Evolutionary conservation across 1,140 invertebrate species (phyloP), one percentile per base, ranked within the genome.

Genomic region (Paralvinella palmiformis): DNA sequence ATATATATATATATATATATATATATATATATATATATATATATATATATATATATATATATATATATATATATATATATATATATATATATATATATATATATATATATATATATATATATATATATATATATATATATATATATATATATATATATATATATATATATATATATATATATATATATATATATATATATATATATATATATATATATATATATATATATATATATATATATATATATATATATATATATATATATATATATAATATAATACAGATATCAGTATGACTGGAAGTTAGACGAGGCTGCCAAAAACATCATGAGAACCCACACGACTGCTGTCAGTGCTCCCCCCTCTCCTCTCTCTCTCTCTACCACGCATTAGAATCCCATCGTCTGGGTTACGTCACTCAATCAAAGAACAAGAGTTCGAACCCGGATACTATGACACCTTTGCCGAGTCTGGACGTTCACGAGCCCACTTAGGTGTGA

Each of bases 261-360:
- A 1, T 48, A 5, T 48, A 48, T 48, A 5, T 48, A 1, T 48
- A 20, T 48, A n/a, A 48, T 48, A 2, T 20, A 48, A 48, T 2
- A 2, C n/a, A 79, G 77, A 20, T 79, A 81, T 61, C 72, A 72
- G 45, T 84, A 94, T 77, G 87, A 95, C 62, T 99, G 96, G 96
- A 94, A 95, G 79, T 79, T 92, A 44, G 88, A 93, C 73, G 97
- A 99, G 81, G 92, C 96, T 0, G 86, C 92, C 75, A 99, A 98
- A 78, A 99, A 99, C 83, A 82, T 99, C 20, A 80, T 99, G 35
- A 84, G 97, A 70, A 99, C 97, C 0, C 97, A 99, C 79, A 99
- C 96, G 0, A 99, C 96, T 2, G 95, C 95, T 24, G 91, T 96
- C 7, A 96, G 92, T 78, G 94, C 96, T 0, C 84, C n/a, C n/a